Base-by-base conservation (phyloP, 2,888 invertebrate genomes). In the Empis livida region DNA sequence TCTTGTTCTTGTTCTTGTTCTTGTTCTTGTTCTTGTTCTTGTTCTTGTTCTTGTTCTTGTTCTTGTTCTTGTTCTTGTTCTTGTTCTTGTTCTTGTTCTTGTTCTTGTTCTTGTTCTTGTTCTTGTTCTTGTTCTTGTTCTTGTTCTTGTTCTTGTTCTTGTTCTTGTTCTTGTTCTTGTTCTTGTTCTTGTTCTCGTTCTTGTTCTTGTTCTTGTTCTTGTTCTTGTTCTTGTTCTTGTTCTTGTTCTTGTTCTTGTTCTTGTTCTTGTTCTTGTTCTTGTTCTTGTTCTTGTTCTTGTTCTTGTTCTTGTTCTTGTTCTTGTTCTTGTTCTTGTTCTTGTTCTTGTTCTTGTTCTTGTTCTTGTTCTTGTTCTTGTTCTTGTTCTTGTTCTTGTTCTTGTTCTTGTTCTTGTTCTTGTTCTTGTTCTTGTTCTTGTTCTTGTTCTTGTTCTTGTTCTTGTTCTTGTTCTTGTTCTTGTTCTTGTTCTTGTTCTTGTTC, bases 321-420 rank as follows among this genome's bases (percentile, higher is more conserved):
- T 32, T 9, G 11, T 32, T 32, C 8, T 32, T 32, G 5, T 32
- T 32, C 32, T 32, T 5, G 6, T 42, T 30, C 14, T 11, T 30
- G 30, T 15, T 31, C 10, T 30, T n/a, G 30, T 10, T 31, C 16
- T 13, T 30, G 35, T 13, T 38, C n/a, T 20, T 40, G 43, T 32
- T 40, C 42, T 44, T 56, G 56, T 43, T 52, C 53, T 46, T 59
- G 57, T 13, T 65, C 62, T 20, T 64, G 61, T 48, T 66, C 64
- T 47, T 65, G 63, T 30, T 64, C 62, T 44, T 64, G 64, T 10
- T 61, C 61, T 48, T 61, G 63, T 42, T 64, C 64, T 42, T 57
- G 57, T 42, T 55, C 57, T 43, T 52, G 51, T 39, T 55, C 43
- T 15, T 54, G 55, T 38, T 57, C 57, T 31, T 58, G 32, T 32